Conservation (phyloP, 2,888 invertebrate genomes). For the Lycaena phlaeas region DNA sequence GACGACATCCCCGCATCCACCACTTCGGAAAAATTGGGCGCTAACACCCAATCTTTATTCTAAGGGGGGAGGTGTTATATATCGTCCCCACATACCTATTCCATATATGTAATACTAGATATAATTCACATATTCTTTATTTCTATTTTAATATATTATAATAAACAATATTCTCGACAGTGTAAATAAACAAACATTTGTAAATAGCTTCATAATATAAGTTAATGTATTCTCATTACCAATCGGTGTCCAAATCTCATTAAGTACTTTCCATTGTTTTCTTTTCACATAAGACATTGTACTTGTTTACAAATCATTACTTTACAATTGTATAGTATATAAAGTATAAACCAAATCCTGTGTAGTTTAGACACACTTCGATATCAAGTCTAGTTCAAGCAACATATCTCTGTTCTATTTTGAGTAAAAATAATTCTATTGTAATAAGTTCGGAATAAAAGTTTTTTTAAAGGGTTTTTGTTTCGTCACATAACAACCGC, state of each 20-base stretch:
- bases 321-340: not conserved
- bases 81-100: too few relatives aligned
- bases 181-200: not conserved
- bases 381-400: not conserved
- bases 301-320: not conserved
- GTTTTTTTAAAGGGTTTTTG: too few relatives aligned
- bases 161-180: not conserved
- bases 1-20: constrained; percentile 6
- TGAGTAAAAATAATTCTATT: too few relatives aligned
- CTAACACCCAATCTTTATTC: constrained; percentile 16
- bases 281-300: too few relatives aligned
- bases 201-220: too few relatives aligned
- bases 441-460: too few relatives aligned
- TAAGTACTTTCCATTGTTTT: too few relatives aligned
- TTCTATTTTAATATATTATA: not conserved
- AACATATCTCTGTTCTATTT: not conserved
- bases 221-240: too few relatives aligned
- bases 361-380: not conserved
- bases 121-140: too few relatives aligned
- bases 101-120: too few relatives aligned
- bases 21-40: constrained; percentile 11
- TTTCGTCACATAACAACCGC: too few relatives aligned
- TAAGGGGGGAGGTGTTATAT: constrained; percentile 16
- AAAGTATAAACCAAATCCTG: not conserved
- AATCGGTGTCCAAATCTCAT: too few relatives aligned